Percentiles rank a stretch among this genome's conserved stretches.
Conservation (phyloP, 2,888 invertebrate species). For the Ophonus ardosiacus region DNA sequence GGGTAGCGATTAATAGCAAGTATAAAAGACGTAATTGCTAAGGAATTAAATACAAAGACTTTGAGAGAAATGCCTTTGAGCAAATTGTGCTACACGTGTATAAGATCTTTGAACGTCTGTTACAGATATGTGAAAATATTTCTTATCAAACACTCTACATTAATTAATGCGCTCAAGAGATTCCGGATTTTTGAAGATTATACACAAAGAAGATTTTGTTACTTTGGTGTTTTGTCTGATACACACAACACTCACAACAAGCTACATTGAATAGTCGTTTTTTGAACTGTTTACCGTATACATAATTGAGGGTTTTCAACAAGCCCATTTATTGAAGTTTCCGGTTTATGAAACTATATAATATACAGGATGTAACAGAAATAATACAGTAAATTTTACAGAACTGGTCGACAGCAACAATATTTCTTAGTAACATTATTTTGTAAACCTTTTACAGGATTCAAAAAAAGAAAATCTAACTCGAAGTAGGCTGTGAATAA, state of each 20-base stretch:
- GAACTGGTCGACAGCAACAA: no score
- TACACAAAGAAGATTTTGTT: neutral
- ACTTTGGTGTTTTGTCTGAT: neutral
- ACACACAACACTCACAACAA: neutral
- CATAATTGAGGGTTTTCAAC: neutral
- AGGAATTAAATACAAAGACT: conserved; percentile 60
- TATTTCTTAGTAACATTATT: no score
- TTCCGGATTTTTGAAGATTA: neutral
- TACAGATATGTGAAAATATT: conserved; percentile 16
- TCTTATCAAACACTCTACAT: neutral
- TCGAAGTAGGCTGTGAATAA: no score
- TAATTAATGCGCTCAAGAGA: neutral
- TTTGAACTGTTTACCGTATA: neutral
- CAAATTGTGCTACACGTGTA: conserved; percentile 45
- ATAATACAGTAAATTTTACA: no score
- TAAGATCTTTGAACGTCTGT: conserved; percentile 30
- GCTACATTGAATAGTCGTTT: neutral
- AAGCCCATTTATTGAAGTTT: neutral
- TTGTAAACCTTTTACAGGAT: no score
- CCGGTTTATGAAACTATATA: no score
- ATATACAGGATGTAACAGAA: no score
- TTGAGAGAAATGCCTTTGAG: conserved; percentile 55
- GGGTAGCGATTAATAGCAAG: conserved; percentile 57
- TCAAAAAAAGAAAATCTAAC: no score
- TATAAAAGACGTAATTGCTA: conserved; percentile 61